These are phyloP conservation scores for Lates calcarifer DNA, from an alignment of 2,113 vertebrate genomes.

Conservation along the genomic window DNA sequence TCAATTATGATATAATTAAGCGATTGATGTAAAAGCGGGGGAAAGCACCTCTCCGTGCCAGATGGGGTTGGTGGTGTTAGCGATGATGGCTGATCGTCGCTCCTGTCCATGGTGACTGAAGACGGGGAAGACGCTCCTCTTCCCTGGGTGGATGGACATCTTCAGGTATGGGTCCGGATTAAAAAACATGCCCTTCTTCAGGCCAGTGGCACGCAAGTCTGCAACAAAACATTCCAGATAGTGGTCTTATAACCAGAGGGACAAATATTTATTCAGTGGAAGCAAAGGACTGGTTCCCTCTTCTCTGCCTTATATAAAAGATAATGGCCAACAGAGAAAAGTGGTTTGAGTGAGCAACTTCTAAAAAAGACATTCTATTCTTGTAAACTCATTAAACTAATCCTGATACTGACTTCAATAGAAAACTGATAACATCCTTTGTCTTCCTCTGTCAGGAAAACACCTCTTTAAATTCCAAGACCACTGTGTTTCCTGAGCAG, in stretches of 20 bases:
- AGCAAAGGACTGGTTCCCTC: not conserved
- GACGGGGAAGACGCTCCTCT: conserved; percentile 95
- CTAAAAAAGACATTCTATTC: not conserved
- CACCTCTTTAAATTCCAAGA: conserved; percentile 1
- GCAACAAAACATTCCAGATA: conserved; percentile 30
- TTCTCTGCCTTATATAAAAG: not conserved
- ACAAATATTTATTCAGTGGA: not conserved
- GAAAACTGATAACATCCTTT: conserved; percentile 21
- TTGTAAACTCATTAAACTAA: conserved; percentile 9
- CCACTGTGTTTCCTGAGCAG: not conserved
- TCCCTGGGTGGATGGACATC: conserved; percentile 99
- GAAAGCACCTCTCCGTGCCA: conserved; percentile 95
- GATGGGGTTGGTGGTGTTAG: conserved; percentile 96
- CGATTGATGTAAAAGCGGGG: not conserved
- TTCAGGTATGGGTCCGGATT: conserved; percentile 99
- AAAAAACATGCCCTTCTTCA: conserved; percentile 99
- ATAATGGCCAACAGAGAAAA: not conserved
- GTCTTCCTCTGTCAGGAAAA: conserved; percentile 2
- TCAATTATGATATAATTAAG: not conserved
- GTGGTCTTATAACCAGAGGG: not conserved
- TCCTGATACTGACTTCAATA: not conserved
- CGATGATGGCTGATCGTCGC: conserved; percentile 94
- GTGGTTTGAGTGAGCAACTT: not conserved
- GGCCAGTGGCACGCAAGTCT: conserved; percentile 94
- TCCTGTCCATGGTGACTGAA: conserved; percentile 98